phyloP scores from a whole-genome alignment of 2,888 invertebrate species.

The Drosophila kanekoi region DNA sequence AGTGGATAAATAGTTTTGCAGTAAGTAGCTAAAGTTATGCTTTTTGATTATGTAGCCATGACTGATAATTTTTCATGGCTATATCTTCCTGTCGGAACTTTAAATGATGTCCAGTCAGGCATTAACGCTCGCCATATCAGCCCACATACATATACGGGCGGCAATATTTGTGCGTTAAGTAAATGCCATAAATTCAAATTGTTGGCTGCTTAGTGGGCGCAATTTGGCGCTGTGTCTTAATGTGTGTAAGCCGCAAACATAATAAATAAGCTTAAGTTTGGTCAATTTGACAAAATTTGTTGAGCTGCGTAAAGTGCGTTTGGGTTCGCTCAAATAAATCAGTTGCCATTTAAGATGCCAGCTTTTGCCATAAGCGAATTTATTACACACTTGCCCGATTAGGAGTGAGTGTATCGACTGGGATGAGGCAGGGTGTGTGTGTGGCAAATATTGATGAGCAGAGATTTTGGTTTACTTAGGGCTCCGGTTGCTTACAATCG shows the following conservation, averaged over 20 bases:
- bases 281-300: slow-evolving; percentile 81
- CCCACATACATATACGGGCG: neutral
- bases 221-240: slow-evolving; percentile 66
- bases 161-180: slow-evolving; percentile 34
- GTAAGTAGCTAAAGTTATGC: slow-evolving; percentile 79
- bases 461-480: slow-evolving; percentile 49
- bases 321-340: slow-evolving; percentile 61
- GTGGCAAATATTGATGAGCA: slow-evolving; percentile 67
- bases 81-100: slow-evolving; percentile 44
- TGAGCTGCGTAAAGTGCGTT: slow-evolving; percentile 67
- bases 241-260: slow-evolving; percentile 79
- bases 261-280: slow-evolving; percentile 81
- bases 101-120: slow-evolving; percentile 50
- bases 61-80: slow-evolving; percentile 74
- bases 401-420: neutral
- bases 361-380: slow-evolving; percentile 74
- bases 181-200: slow-evolving; percentile 73
- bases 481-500: slow-evolving; percentile 37
- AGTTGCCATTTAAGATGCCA: slow-evolving; percentile 76
- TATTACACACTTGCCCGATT: slow-evolving; percentile 63
- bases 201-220: slow-evolving; percentile 51
- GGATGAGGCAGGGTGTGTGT: neutral
- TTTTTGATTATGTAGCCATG: slow-evolving; percentile 71
- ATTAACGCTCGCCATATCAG: slow-evolving; percentile 12
- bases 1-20: slow-evolving; percentile 78